Evolutionary conservation across 2,888 invertebrate genomes (phyloP), one percentile per base, ranked within the genome.

Genomic region (Isoperla grammatica): DNA sequence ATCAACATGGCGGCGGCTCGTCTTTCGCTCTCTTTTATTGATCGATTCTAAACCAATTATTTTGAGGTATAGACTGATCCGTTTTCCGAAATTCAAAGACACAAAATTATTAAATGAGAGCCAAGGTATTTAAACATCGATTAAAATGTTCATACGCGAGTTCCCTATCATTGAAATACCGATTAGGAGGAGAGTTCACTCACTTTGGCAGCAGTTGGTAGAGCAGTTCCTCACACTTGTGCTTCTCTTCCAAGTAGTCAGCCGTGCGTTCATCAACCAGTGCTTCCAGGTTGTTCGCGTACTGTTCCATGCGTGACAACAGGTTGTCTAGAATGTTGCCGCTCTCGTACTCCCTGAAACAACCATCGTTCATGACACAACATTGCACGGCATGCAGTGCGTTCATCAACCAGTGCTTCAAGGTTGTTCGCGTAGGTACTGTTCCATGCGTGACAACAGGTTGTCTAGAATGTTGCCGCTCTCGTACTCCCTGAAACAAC

Each of bases 381-480:
- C 9, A 11, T 22, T 17, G 1, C 22, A n/a, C 1, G 23, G 22
- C 22, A 3, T 61, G 93, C 90, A 0, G 99, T 99, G 66, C 98
- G 81, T 74, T 98, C 96, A 71, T 95, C 94, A 20, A 99, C 99
- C 66, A 97, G 79, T 43, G 87, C 86, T 78, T 99, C 99, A 75
- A 99, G 84, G 76, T 99, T 99, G 78, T 95, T 96, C 37, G 99
- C 98, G 22, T n/a, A n/a, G n/a, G 72, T 99, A 99, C 74, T 96
- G 94, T 74, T 99, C 98, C 98, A 99, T 99, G 66, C 98, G 90
- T 59, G 93, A 91, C 54, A 94, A 79, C 62, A 98, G 81, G 77
- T 97, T 97, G 78, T 99, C 98, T 69, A 95, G 79, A 66, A 97
- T 90, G 75, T 95, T 95, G 66, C 93, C 91, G 71, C 90, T 90